Conservation (phyloP, 2,113 vertebrate genomes). For the Serilophus lunatus region DNA sequence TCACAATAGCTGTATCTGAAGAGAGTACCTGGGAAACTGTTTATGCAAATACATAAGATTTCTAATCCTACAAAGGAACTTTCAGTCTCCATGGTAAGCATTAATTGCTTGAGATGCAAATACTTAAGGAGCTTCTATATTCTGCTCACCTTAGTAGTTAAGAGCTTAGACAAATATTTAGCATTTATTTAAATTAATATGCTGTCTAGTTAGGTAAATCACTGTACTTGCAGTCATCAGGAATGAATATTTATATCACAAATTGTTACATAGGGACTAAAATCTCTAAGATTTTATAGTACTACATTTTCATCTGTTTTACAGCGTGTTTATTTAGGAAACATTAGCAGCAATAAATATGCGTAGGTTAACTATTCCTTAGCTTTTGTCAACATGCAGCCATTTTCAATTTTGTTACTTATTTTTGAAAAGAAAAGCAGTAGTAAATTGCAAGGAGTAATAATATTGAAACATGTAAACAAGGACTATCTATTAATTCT, state of each 20-base stretch:
- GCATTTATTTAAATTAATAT: background rate
- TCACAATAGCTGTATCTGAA: background rate
- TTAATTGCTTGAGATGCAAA: background rate
- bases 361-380: background rate
- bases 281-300: background rate
- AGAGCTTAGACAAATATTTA: background rate
- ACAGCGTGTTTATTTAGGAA: background rate
- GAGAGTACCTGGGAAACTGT: background rate
- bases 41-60: background rate
- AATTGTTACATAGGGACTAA: background rate
- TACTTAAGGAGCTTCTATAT: background rate
- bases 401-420: background rate
- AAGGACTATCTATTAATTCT: background rate
- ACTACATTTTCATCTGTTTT: background rate
- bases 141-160: background rate
- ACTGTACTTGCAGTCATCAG: background rate
- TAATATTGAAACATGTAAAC: background rate
- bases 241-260: background rate
- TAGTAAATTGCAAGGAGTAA: background rate
- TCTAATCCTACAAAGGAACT: background rate
- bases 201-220: background rate
- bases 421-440: background rate
- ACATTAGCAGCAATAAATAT: background rate
- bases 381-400: background rate
- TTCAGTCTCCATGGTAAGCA: background rate